These are phyloP conservation scores for Trogon surrucura DNA, from an alignment of 2,113 vertebrate species.

Conservation along the genomic window DNA sequence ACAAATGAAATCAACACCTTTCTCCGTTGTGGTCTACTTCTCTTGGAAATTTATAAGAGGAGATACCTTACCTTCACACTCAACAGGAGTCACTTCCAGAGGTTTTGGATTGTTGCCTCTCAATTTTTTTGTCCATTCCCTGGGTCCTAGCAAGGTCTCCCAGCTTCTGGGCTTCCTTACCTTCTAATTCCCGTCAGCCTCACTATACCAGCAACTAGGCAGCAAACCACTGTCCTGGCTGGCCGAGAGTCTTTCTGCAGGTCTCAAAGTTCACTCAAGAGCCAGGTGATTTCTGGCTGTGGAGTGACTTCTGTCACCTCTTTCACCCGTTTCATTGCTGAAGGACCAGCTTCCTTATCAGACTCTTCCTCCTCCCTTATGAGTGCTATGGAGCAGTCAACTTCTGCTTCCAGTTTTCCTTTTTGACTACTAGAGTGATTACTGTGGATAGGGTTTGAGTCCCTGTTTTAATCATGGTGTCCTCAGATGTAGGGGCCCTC, in stretches of 20 bases:
- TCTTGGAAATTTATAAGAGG: background rate
- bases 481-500: background rate
- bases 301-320: background rate
- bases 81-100: background rate
- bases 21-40: background rate
- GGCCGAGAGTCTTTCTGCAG: background rate
- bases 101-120: background rate
- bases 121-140: background rate
- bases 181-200: background rate
- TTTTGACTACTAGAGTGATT: background rate
- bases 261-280: background rate
- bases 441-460: background rate
- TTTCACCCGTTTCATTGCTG: background rate
- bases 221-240: background rate
- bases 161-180: background rate
- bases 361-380: background rate
- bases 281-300: background rate
- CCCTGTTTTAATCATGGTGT: background rate
- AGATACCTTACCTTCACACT: background rate
- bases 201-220: background rate
- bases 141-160: background rate
- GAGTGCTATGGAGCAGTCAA: background rate
- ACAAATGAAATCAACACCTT: background rate
- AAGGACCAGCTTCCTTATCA: background rate
- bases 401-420: background rate